Percentiles rank a stretch among this genome's conserved stretches.
These are phyloP conservation scores for Chromis chromis DNA, from an alignment of 2,797 vertebrate species.

Conservation along the genomic window DNA sequence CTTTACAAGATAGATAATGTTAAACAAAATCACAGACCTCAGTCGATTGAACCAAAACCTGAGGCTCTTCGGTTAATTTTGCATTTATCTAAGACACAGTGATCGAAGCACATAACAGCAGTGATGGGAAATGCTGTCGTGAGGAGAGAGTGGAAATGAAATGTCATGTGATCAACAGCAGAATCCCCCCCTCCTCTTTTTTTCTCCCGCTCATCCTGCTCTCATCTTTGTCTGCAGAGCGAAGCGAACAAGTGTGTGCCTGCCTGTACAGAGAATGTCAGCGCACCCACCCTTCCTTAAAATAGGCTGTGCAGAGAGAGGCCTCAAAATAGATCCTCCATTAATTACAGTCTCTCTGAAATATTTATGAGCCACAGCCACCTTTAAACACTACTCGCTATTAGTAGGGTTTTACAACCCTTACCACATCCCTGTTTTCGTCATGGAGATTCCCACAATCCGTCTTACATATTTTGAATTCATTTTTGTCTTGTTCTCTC, in stretches of 20 bases:
- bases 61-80: constrained; percentile 23
- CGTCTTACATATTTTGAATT: constrained; percentile 38
- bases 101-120: constrained; percentile 15
- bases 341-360: constrained; percentile 81
- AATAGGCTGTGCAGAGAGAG: constrained; percentile 75
- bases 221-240: constrained; percentile 72
- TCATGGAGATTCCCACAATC: constrained; percentile 55
- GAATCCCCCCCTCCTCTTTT: constrained; percentile 39
- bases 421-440: constrained; percentile 34
- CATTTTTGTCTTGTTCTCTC: constrained; percentile 19
- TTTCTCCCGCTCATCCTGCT: constrained; percentile 41
- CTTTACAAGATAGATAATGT: constrained; percentile 10
- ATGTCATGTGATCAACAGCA: constrained; percentile 64
- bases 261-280: constrained; percentile 57
- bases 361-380: constrained; percentile 78
- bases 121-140: constrained; percentile 41
- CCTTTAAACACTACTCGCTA: constrained; percentile 66
- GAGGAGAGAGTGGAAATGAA: constrained; percentile 50
- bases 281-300: constrained; percentile 71
- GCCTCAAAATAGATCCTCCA: constrained; percentile 82
- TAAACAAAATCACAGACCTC: neutral
- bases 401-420: constrained; percentile 49
- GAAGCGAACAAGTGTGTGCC: constrained; percentile 57
- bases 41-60: constrained; percentile 14
- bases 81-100: constrained; percentile 7